Evolutionary conservation across 1,140 invertebrate species (phyloP).

Genomic region (Thaumatotibia leucotreta): DNA sequence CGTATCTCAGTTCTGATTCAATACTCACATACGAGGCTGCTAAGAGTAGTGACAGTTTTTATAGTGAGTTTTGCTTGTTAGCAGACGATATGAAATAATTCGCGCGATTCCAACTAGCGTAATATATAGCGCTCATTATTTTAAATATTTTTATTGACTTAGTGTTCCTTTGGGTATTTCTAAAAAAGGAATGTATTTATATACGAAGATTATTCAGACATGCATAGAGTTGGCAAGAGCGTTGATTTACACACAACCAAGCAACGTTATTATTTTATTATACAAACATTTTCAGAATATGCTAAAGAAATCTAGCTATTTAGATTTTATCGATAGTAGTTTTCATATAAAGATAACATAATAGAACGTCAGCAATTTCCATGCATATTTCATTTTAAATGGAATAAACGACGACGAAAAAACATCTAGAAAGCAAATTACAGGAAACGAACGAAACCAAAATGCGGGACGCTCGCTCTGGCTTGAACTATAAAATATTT

Average conservation of each 20-base stretch:
- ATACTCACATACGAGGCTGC: too few relatives aligned
- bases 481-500: constrained; percentile 58
- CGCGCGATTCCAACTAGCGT: too few relatives aligned
- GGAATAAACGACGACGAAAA: constrained; percentile 30
- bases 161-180: too few relatives aligned
- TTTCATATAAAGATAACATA: background rate
- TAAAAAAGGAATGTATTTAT: too few relatives aligned
- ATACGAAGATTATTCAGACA: background rate
- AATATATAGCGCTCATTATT: too few relatives aligned
- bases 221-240: background rate
- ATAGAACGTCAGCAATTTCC: background rate
- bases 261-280: background rate
- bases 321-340: background rate
- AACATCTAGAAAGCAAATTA: constrained; percentile 43
- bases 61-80: too few relatives aligned
- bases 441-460: constrained; percentile 44
- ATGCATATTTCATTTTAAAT: constrained; percentile 31
- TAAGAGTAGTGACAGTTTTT: too few relatives aligned
- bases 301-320: background rate
- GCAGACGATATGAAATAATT: too few relatives aligned
- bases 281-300: background rate
- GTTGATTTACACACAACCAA: background rate
- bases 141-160: too few relatives aligned
- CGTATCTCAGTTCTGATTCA: too few relatives aligned
- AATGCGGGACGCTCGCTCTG: constrained; percentile 33